These are phyloP conservation scores for Orthonychiurus folsomi DNA, from an alignment of 2,888 invertebrate genomes.

Conservation along the genomic window DNA sequence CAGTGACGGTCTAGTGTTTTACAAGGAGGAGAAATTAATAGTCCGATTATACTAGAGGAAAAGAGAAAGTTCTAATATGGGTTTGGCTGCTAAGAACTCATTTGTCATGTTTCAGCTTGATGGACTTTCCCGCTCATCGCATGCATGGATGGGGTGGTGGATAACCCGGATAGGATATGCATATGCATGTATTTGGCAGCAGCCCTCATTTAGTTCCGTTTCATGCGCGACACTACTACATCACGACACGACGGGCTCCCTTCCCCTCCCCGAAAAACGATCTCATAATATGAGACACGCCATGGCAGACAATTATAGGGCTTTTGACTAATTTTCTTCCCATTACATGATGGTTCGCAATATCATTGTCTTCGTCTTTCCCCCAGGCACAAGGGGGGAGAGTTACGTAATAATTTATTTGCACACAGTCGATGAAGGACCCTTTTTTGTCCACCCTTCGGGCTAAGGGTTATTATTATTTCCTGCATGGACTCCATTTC, in stretches of 20 bases:
- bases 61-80: not conserved
- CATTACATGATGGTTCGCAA: not conserved
- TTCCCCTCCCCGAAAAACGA: not conserved
- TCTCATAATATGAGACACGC: not conserved
- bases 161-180: no score
- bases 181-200: no score
- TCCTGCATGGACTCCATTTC: no score
- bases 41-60: not conserved
- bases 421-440: no score
- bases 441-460: no score
- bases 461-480: no score
- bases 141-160: no score
- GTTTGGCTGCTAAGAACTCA: not conserved
- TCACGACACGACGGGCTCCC: not conserved
- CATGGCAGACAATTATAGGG: constrained; percentile 1
- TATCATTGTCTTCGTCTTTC: not conserved
- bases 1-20: not conserved
- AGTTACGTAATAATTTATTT: no score
- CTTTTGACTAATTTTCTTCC: not conserved
- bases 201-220: not conserved
- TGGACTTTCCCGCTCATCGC: no score
- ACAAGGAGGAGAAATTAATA: not conserved
- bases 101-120: not conserved
- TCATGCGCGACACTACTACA: no score
- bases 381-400: no score